Evolutionary conservation across 2,797 vertebrate genomes (phyloP).

Genomic region (Phyllotis vaccarum): DNA sequence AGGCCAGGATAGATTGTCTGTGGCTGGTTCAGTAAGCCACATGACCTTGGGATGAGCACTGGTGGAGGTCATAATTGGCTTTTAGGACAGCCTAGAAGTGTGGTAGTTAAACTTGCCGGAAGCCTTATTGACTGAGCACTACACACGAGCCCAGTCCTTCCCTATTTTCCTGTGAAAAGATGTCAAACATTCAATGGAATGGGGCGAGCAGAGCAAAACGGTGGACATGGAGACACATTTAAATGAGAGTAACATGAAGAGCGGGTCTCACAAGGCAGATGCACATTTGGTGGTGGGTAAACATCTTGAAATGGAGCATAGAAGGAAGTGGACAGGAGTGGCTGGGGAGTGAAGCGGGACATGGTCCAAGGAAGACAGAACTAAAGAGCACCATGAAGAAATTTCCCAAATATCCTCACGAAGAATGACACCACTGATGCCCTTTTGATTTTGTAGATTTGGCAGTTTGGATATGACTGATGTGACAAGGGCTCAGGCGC

Average conservation of each 20-base stretch:
- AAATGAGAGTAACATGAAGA: too few relatives aligned
- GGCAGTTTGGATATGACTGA: neutral
- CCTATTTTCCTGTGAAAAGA: neutral
- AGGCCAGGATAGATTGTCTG: rapidly evolving
- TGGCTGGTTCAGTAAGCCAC: neutral
- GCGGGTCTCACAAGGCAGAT: neutral
- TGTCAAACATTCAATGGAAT: rapidly evolving
- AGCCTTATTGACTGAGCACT: rapidly evolving
- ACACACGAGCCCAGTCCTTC: neutral
- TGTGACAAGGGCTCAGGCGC: neutral
- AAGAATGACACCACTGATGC: neutral
- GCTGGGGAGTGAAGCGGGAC: neutral
- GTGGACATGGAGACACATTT: neutral
- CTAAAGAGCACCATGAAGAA: neutral
- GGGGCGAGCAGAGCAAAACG: neutral
- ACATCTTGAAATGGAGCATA: neutral
- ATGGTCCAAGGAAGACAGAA: neutral
- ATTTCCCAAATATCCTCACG: neutral
- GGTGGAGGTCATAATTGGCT: neutral
- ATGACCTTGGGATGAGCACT: rapidly evolving
- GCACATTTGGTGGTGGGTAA: neutral
- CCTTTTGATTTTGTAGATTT: neutral
- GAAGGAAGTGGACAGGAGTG: neutral
- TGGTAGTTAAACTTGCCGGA: rapidly evolving
- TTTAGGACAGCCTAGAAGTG: neutral